Conservation (phyloP, 92 coral and sea anemone species). For the Pocillopora meandrina region DNA sequence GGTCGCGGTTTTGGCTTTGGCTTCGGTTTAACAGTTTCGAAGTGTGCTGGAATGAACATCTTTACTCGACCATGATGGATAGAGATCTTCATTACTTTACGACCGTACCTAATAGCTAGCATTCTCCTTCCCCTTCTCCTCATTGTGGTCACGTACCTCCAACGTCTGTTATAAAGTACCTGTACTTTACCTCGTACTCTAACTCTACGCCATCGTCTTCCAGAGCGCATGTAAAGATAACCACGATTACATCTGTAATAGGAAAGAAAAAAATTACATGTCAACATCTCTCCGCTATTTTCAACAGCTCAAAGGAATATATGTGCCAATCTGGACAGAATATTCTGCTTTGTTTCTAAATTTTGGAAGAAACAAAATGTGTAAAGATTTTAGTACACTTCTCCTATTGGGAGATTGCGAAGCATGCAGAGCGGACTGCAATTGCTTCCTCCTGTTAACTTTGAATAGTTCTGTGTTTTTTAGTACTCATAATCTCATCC, state of each 20-base stretch:
- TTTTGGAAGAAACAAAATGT: no score
- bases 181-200: background rate
- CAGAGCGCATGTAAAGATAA: background rate
- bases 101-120: background rate
- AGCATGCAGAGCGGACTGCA: no score
- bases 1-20: constrained; percentile 18
- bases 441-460: no score
- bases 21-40: background rate
- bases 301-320: no score
- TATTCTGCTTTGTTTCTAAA: no score
- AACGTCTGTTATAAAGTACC: background rate
- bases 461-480: no score
- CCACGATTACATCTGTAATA: constrained; percentile 13
- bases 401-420: no score
- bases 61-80: background rate
- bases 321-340: no score
- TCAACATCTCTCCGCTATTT: background rate
- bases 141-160: background rate
- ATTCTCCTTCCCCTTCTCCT: background rate
- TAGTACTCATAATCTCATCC: no score
- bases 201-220: constrained; percentile 7
- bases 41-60: constrained; percentile 15
- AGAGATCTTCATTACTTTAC: constrained; percentile 1
- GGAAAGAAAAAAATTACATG: background rate
- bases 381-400: no score